Conservation (phyloP, 2,797 vertebrate genomes). For the Micrastur ruficollis region DNA sequence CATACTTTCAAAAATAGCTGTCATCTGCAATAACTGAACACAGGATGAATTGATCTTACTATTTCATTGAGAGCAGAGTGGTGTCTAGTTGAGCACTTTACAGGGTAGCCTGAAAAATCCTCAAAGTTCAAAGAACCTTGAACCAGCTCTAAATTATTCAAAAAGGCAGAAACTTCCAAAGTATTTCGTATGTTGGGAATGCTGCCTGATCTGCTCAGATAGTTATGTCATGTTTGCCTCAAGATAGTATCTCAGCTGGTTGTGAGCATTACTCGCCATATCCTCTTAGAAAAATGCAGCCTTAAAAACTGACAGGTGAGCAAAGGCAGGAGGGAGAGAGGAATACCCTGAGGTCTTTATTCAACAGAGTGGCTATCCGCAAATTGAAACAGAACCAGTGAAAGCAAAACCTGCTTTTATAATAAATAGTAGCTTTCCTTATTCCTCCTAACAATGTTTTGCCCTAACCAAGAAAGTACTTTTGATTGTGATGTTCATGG, state of each 20-base stretch:
- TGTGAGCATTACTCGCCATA: not conserved
- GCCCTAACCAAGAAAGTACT: not conserved
- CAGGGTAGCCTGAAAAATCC: not conserved
- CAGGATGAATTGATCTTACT: fast-evolving
- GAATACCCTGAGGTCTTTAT: not conserved
- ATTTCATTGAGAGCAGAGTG: not conserved
- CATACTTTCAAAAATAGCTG: not conserved
- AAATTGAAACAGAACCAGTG: not conserved
- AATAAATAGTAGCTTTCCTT: not conserved
- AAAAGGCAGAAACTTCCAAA: not conserved
- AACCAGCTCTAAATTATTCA: not conserved
- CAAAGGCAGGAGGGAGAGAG: not conserved
- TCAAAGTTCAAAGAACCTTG: not conserved
- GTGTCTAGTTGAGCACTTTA: not conserved
- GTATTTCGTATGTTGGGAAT: not conserved
- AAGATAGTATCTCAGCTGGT: not conserved
- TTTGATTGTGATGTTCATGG: not conserved
- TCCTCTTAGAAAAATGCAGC: not conserved
- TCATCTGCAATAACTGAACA: not conserved
- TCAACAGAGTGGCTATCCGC: not conserved
- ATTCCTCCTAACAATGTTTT: not conserved
- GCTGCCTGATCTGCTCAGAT: not conserved
- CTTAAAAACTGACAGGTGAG: not conserved
- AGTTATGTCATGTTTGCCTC: not conserved
- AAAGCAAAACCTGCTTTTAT: not conserved